phyloP scores from a whole-genome alignment of 2,113 vertebrate species.

The Oreocharis arfaki region DNA sequence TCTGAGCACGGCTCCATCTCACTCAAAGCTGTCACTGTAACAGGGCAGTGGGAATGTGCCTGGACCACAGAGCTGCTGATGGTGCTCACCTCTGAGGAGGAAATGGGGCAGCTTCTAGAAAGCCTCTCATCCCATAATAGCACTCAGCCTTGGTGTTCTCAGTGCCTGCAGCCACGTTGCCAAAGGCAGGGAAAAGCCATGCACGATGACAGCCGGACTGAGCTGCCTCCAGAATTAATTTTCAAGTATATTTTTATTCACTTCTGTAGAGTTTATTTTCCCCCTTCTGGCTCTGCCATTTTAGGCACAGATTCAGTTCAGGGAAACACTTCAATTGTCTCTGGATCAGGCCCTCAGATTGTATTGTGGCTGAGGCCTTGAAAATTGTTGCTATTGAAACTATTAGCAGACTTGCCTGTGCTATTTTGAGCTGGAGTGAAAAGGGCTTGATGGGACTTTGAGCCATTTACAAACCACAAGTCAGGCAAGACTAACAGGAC shows the following conservation, averaged over 20 bases:
- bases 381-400: constrained; percentile 19
- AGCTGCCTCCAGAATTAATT: not conserved
- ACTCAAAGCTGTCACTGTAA: not conserved
- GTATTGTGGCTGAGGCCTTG: constrained; percentile 25
- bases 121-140: not conserved
- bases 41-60: rapidly evolving
- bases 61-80: not conserved
- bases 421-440: constrained; percentile 12
- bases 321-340: constrained; percentile 39
- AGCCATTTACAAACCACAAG: not conserved
- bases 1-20: not conserved
- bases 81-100: not conserved
- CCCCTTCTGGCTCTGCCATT: not conserved
- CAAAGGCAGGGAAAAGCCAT: not conserved
- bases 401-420: not conserved
- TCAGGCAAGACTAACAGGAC: not conserved
- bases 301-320: not conserved
- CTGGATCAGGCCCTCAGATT: constrained; percentile 19
- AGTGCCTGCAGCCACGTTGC: rapidly evolving
- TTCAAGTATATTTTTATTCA: not conserved
- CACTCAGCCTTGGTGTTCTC: not conserved
- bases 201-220: rapidly evolving
- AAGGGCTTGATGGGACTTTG: not conserved
- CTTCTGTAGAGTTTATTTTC: not conserved
- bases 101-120: not conserved